Conservation (phyloP, 2,797 vertebrate genomes). For the Falco novaeseelandiae region DNA sequence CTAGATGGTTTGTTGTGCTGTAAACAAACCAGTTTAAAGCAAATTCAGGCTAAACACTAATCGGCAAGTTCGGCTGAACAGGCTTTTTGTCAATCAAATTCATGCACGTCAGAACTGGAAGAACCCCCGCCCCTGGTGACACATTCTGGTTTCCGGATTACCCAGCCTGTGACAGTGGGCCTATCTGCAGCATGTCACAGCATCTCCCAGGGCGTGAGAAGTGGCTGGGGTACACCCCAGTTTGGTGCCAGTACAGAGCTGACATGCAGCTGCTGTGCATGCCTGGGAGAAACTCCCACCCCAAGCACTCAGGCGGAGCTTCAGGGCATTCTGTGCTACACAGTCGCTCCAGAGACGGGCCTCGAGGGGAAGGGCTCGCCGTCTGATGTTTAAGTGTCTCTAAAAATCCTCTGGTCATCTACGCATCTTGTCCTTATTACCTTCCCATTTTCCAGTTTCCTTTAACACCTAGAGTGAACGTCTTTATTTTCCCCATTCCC, state of each 20-base stretch:
- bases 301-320: neutral
- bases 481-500: neutral
- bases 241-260: neutral
- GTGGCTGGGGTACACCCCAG: neutral
- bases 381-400: neutral
- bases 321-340: neutral
- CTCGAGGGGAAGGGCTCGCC: neutral
- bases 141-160: neutral
- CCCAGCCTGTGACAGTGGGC: neutral
- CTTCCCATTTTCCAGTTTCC: neutral
- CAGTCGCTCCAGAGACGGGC: fast-evolving
- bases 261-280: fast-evolving
- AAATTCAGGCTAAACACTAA: neutral
- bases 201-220: neutral
- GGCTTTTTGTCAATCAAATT: neutral
- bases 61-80: neutral
- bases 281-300: neutral
- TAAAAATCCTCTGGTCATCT: neutral
- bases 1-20: neutral
- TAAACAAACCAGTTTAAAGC: neutral
- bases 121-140: neutral
- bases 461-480: neutral
- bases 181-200: neutral
- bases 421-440: neutral
- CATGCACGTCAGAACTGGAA: neutral